A percentile compares a stretch with the other conserved stretches of the same genome.
These are phyloP conservation scores for Strix uralensis DNA, from an alignment of 2,113 vertebrate genomes.

Conservation along the genomic window DNA sequence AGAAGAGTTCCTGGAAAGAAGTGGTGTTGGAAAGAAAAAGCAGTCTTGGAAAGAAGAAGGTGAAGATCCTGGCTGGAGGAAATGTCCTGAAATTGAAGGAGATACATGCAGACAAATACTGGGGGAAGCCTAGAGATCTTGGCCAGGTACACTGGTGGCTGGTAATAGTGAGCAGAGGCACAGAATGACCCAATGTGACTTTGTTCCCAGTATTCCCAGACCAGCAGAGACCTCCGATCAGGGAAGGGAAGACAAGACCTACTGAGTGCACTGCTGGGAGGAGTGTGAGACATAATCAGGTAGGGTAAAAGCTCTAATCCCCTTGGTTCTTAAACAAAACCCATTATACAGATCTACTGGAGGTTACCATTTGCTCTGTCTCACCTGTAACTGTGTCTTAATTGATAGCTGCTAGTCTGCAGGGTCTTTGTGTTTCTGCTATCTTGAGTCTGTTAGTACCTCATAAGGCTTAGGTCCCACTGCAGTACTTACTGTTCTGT, in stretches of 20 bases:
- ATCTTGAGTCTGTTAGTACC: neutral
- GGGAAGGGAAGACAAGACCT: neutral
- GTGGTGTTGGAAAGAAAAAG: neutral
- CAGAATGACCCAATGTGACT: neutral
- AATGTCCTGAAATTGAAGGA: neutral
- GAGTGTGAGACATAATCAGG: neutral
- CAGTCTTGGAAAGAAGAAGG: neutral
- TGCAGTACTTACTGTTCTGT: neutral
- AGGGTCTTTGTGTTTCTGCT: neutral
- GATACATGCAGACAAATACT: neutral
- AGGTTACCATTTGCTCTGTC: neutral
- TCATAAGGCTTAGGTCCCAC: neutral
- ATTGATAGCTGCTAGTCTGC: neutral
- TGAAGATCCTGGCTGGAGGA: neutral
- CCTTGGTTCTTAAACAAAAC: neutral
- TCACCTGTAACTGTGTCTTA: neutral
- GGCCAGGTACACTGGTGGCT: neutral
- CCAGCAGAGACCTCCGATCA: neutral
- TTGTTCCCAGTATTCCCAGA: neutral
- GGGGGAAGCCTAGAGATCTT: neutral
- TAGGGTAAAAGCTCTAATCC: neutral
- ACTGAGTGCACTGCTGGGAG: neutral
- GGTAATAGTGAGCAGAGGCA: neutral
- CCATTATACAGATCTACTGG: neutral
- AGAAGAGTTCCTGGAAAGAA: neutral